Percentiles rank a stretch among this genome's conserved stretches.
These are phyloP conservation scores for Silvanus unidentatus DNA, from an alignment of 2,888 invertebrate genomes.

Conservation along the genomic window DNA sequence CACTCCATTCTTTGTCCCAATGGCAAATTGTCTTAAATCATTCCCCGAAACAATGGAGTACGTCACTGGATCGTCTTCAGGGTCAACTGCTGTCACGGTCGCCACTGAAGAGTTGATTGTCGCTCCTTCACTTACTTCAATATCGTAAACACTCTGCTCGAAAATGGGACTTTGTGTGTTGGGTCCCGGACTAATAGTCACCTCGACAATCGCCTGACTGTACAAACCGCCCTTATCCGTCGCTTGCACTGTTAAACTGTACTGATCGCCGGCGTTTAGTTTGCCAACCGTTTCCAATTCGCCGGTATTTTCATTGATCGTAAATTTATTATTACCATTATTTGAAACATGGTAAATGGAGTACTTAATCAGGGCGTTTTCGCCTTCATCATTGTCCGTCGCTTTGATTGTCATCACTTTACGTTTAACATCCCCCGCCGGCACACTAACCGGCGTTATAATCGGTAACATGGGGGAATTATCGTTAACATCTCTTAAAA, in stretches of 20 bases:
- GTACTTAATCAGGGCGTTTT: slow-evolving; percentile 76
- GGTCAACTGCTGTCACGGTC: slow-evolving; percentile 76
- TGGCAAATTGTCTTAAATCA: slow-evolving; percentile 79
- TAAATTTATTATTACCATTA: slow-evolving; percentile 80
- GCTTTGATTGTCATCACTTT: slow-evolving; percentile 55
- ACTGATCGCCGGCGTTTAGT: slow-evolving; percentile 79
- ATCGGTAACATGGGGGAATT: slow-evolving; percentile 78
- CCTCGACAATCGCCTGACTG: slow-evolving; percentile 80
- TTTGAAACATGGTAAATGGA: slow-evolving; percentile 87
- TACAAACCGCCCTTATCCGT: slow-evolving; percentile 73
- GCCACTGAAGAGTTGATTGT: slow-evolving; percentile 80
- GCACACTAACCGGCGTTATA: slow-evolving; percentile 73
- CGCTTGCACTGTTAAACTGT: slow-evolving; percentile 81
- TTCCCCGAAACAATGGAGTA: slow-evolving; percentile 86
- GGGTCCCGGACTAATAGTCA: slow-evolving; percentile 76
- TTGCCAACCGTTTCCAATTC: slow-evolving; percentile 71
- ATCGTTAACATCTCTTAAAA: slow-evolving; percentile 77
- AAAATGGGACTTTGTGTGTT: slow-evolving; percentile 78
- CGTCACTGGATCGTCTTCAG: slow-evolving; percentile 79
- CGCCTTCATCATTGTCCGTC: slow-evolving; percentile 78
- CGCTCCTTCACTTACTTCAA: slow-evolving; percentile 84
- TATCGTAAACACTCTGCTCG: slow-evolving; percentile 74
- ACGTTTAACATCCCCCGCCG: slow-evolving; percentile 45
- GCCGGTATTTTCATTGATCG: slow-evolving; percentile 73
- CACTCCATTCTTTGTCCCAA: slow-evolving; percentile 81